Conservation (phyloP, 2,113 vertebrate genomes). For the Equus quagga region DNA sequence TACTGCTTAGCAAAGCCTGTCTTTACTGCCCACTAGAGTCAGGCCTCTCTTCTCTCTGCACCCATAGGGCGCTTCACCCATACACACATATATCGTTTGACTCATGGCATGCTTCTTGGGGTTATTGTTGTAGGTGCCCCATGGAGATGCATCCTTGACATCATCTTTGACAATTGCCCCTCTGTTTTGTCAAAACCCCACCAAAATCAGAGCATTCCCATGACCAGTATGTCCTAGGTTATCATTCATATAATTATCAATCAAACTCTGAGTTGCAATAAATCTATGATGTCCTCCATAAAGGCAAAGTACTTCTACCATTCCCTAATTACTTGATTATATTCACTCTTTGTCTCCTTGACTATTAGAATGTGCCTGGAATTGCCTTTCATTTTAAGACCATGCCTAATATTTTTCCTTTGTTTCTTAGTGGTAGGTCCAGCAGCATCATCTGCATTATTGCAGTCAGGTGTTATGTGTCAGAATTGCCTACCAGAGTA, state of each 20-base stretch:
- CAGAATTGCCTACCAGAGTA: background rate
- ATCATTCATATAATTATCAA: background rate
- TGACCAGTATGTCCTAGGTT: background rate
- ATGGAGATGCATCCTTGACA: background rate
- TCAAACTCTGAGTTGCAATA: background rate
- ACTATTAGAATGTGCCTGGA: background rate
- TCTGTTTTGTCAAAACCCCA: background rate
- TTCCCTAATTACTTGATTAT: background rate
- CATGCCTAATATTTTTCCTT: background rate
- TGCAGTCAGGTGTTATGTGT: background rate
- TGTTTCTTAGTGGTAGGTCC: background rate
- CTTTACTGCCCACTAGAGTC: background rate
- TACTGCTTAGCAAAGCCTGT: background rate
- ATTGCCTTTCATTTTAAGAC: background rate
- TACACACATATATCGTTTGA: rapidly evolving
- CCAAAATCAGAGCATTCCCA: background rate
- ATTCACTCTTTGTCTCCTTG: background rate
- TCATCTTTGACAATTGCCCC: background rate
- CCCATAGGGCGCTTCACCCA: background rate
- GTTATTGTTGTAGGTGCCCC: background rate
- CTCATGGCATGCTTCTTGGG: background rate
- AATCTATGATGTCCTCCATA: background rate
- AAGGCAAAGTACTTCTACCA: background rate
- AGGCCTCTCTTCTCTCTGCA: background rate
- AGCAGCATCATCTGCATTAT: background rate